phyloP scores from a whole-genome alignment of 2,113 vertebrate genomes.

The Trogon surrucura region DNA sequence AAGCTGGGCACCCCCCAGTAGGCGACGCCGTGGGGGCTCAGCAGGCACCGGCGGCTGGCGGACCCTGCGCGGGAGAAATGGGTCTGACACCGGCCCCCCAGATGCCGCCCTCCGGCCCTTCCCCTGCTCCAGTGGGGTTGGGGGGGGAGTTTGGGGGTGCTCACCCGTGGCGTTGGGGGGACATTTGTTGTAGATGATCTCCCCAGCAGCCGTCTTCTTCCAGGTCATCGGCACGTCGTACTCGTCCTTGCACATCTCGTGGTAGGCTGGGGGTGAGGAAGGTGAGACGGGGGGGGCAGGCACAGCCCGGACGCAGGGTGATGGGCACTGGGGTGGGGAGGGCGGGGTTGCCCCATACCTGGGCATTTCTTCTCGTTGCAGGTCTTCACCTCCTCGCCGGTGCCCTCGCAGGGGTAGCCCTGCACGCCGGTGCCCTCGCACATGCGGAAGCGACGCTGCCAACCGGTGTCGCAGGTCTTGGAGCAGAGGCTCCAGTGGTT shows the following conservation, averaged over 20 bases:
- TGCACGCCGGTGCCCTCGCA: constrained; percentile 88
- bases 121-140: not conserved
- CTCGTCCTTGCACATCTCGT: constrained; percentile 96
- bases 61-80: constrained; percentile 75
- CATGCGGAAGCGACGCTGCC: constrained; percentile 95
- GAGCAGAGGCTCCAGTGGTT: constrained; percentile 97
- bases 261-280: constrained; percentile 78
- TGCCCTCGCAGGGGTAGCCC: constrained; percentile 93
- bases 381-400: constrained; percentile 92
- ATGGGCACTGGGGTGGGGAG: not conserved
- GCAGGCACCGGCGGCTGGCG: constrained; percentile 98
- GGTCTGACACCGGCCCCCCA: fast-evolving
- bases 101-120: fast-evolving
- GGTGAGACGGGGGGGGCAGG: not conserved
- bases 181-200: constrained; percentile 97
- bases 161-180: constrained; percentile 94
- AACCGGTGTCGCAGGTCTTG: constrained; percentile 95
- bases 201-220: constrained; percentile 95
- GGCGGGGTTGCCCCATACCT: constrained; percentile 70
- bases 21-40: constrained; percentile 94
- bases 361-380: constrained; percentile 98
- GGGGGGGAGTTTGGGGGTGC: fast-evolving
- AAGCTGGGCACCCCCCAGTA: constrained; percentile 99
- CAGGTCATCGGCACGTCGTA: constrained; percentile 89
- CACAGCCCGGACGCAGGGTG: fast-evolving